These are phyloP conservation scores for Pelobates cultripes DNA, from an alignment of 2,797 vertebrate species.

Conservation along the genomic window DNA sequence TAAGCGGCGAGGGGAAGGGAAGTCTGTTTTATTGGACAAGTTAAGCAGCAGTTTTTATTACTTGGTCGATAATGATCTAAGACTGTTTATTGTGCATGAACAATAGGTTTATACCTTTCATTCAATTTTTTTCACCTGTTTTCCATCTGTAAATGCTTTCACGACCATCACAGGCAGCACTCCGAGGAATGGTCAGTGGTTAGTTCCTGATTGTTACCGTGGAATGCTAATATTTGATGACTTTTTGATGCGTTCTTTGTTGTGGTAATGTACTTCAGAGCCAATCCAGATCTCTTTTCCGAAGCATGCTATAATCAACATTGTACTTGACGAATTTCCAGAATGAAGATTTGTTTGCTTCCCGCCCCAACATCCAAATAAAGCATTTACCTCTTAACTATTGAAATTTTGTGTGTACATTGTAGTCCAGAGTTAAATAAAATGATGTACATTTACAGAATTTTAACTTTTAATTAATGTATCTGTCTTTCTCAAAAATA, in stretches of 20 bases:
- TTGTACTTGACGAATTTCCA: not conserved
- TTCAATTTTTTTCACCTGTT: constrained; percentile 38
- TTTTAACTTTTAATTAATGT: no score
- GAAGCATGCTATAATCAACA: constrained; percentile 21
- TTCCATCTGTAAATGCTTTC: constrained; percentile 50
- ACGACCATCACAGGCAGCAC: constrained; percentile 28
- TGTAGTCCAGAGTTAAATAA: no score
- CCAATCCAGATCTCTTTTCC: constrained; percentile 40
- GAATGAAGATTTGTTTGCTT: not conserved
- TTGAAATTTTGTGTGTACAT: no score
- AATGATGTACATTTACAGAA: no score
- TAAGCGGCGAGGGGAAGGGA: not conserved
- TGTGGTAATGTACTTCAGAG: constrained; percentile 50
- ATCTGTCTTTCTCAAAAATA: no score
- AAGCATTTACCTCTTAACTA: no score
- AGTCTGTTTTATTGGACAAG: not conserved
- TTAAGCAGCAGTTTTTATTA: not conserved
- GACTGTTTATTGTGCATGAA: constrained; percentile 20
- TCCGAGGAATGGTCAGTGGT: constrained; percentile 26
- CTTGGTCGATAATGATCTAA: not conserved
- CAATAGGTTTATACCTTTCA: constrained; percentile 37
- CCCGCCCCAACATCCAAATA: not conserved
- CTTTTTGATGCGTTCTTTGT: constrained; percentile 56
- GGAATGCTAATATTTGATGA: constrained; percentile 39
- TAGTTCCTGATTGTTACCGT: constrained; percentile 36